Conservation (phyloP, 2,113 vertebrate species). For the Grantiella picta region DNA sequence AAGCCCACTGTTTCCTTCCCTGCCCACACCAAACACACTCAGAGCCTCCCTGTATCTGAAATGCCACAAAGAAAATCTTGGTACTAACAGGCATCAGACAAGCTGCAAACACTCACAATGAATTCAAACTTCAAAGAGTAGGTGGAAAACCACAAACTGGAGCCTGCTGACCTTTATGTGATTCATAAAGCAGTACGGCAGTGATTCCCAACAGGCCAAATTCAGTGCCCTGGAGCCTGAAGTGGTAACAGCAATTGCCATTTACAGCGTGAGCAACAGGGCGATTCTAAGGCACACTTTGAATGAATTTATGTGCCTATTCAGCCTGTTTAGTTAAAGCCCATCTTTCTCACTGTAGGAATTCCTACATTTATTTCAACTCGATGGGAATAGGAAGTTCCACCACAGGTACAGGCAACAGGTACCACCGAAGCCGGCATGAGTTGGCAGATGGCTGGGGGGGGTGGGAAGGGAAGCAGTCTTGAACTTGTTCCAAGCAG, state of each 20-base stretch:
- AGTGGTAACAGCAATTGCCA: not conserved
- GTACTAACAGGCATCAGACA: not conserved
- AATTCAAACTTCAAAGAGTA: conserved; percentile 37
- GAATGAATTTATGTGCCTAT: not conserved
- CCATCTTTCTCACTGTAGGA: not conserved
- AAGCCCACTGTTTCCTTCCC: not conserved
- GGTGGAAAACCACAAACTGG: conserved; percentile 54
- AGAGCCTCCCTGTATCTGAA: not conserved
- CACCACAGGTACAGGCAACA: conserved; percentile 1
- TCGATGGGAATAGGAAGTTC: not conserved
- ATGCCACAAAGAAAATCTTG: not conserved
- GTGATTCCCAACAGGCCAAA: not conserved
- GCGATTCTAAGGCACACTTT: not conserved
- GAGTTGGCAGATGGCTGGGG: not conserved
- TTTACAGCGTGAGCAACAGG: not conserved
- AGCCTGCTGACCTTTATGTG: not conserved
- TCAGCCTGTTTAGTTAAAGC: not conserved
- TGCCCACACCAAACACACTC: not conserved
- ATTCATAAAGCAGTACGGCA: not conserved
- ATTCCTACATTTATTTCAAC: not conserved
- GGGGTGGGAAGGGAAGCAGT: not conserved
- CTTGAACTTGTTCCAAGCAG: conserved; percentile 21
- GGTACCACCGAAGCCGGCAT: not conserved
- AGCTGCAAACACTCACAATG: not conserved
- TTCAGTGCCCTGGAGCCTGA: conserved; percentile 31